Conservation (phyloP, 35 echinoderm and acorn worm species). For the Lytechinus variegatus region DNA sequence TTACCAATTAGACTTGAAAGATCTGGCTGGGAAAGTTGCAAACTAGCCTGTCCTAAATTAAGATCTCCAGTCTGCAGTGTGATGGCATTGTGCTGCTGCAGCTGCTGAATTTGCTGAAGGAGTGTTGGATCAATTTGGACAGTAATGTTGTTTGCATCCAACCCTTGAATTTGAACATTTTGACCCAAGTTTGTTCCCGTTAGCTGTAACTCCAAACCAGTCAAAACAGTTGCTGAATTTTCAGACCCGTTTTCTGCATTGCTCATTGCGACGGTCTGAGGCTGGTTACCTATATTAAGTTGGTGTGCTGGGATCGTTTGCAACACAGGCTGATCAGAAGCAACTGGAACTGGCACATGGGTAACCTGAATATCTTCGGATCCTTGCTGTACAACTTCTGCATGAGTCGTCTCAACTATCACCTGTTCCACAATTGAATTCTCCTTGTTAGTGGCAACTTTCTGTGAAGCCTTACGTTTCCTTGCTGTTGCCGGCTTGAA, state of each 20-base stretch:
- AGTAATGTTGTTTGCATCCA: conserved; percentile 90
- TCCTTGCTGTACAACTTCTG: conserved; percentile 8
- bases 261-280: conserved; percentile 60
- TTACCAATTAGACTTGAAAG: conserved; percentile 26
- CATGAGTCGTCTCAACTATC: conserved; percentile 27
- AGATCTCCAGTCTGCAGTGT: conserved; percentile 77
- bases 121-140: conserved; percentile 95
- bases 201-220: conserved; percentile 86
- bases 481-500: conserved; percentile 62
- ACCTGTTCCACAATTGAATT: conserved; percentile 8
- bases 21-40: conserved; percentile 68
- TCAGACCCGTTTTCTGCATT: conserved; percentile 57
- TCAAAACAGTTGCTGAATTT: conserved; percentile 69
- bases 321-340: conserved; percentile 52
- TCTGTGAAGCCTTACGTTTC: conserved; percentile 46
- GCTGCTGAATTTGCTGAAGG: conserved; percentile 92
- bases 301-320: conserved; percentile 59
- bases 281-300: conserved; percentile 53
- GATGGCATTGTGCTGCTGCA: conserved; percentile 73
- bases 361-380: conserved; percentile 20
- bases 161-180: conserved; percentile 80
- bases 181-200: conserved; percentile 76
- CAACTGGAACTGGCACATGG: neutral
- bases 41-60: conserved; percentile 61
- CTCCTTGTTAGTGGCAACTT: conserved; percentile 34